Base-by-base conservation (phyloP, 1,140 invertebrate genomes). In the Panulirus ornatus region DNA sequence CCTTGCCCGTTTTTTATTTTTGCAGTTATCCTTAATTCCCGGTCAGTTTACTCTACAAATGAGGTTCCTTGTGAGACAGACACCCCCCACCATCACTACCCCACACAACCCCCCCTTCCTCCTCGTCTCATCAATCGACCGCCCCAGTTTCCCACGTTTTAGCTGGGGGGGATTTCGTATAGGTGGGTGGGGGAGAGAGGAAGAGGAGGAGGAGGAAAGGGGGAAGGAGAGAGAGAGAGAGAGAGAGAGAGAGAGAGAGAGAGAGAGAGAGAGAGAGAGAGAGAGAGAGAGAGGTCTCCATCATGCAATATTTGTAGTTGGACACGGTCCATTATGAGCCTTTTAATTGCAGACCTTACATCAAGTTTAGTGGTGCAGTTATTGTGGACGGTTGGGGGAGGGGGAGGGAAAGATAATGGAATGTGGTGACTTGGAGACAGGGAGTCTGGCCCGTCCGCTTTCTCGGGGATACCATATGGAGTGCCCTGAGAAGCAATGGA, bases 341-440 rank as follows among this genome's bases (percentile, higher is more conserved):
- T 83, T 83, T 83, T 83, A 83, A 83, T 83, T 83, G 81, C 54
- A 34, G 81, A 83, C 38, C 81, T 83, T 83, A 83, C 40, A 66
- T 83, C 58, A 83, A 63, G 47, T 83, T 83, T 83, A 83, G 47
- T 83, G 54, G 81, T 34, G n/a, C 81, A 83, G 63, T 66, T 66
- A 54, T 83, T 51, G 42, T 81, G 47, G 47, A 51, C 44, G 14
- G 40, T 36, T n/a, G n/a, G n/a, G n/a, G n/a, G n/a, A n/a, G n/a
- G n/a, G n/a, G n/a, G n/a, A 27, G 42, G 73, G 73, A 38, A 38
- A 76, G 81, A 36, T 66, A 83, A 83, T 63, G 81, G 54, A 83
- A 63, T 63, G 81, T 66, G 81, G 19, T 66, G 81, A 54, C 58
- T 66, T n/a, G 54, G 81, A 40, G 51, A 19, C 81, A 30, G 54